These are phyloP conservation scores for Gadopsis bispinosus DNA, from an alignment of 2,797 vertebrate species.

Conservation along the genomic window DNA sequence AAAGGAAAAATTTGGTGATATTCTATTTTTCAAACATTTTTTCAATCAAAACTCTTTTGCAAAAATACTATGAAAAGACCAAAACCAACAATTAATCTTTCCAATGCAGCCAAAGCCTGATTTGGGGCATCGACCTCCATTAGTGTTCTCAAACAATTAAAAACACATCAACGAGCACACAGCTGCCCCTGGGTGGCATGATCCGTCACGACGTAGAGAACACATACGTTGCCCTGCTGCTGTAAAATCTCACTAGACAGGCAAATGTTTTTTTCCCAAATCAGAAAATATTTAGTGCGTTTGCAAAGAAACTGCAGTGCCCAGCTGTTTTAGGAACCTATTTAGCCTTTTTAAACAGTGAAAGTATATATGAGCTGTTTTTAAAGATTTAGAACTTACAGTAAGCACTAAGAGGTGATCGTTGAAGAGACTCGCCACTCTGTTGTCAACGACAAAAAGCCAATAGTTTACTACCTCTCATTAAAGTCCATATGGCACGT, in stretches of 20 bases:
- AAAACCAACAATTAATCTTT: background rate
- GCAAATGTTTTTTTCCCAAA: background rate
- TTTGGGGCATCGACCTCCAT: background rate
- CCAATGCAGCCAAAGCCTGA: background rate
- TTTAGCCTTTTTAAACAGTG: slow-evolving; percentile 1
- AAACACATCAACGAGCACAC: background rate
- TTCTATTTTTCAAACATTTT: too few relatives aligned
- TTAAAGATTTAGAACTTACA: background rate
- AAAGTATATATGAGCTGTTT: background rate
- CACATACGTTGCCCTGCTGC: background rate
- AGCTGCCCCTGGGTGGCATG: too few relatives aligned
- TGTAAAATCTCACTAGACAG: background rate
- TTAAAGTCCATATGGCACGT: background rate
- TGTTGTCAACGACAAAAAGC: background rate
- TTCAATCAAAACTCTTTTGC: too few relatives aligned
- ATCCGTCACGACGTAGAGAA: too few relatives aligned
- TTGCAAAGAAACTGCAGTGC: background rate
- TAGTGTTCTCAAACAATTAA: background rate
- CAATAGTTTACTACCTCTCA: background rate
- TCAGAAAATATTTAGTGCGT: background rate
- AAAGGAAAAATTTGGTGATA: background rate
- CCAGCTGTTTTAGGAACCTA: background rate
- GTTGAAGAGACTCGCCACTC: background rate
- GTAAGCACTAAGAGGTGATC: background rate
- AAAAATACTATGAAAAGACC: background rate